Base-by-base conservation (phyloP, 2,797 vertebrate genomes). In the Megaceryle alcyon region DNA sequence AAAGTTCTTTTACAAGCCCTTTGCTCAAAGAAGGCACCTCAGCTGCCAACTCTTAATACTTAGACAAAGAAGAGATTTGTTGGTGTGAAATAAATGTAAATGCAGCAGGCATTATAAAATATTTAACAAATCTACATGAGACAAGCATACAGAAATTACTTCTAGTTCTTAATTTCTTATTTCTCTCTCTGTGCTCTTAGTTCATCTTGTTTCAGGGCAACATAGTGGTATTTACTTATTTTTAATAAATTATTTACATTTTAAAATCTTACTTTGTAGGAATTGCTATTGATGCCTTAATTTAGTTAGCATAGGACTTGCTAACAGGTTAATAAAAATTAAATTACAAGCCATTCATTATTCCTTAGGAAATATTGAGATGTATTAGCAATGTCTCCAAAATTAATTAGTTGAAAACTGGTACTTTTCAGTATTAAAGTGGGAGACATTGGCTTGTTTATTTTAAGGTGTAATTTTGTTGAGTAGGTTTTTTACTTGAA, bases 241-340 rank as follows among this genome's bases (percentile, higher is more conserved):
- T 96, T 96, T 92, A 95, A 87, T 92, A 65, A 57, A 85, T 95
- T 97, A 92, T 97, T 97, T 96, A 89, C 43, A 73, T 85, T 96
- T 97, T 97, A 20, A 87, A 70, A 82, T 94, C 76, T 82, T 95
- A 43, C 71, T 88, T 92, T 88, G 86, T 71, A 97, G 92, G 80
- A 97, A 97, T 95, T 96, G 76, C 44, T 95, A 57, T 82, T 86
- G 87, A 91, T 93, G 71, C n/a, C 65, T 81, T 80, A 12, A 90
- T 97, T 97, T 97, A 95, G 97, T 97, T 97, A 96, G 43, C 51
- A 39, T 28, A 93, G 91, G 54, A 79, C 78, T 95, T 64, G 41
- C 59, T 94, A 96, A 96, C 53, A 90, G 76, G 72, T 94, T 96
- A 97, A 95, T 95, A 96, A 92, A 97, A 96, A 94, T 92, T 89